Conservation (phyloP, 2,888 invertebrate species). For the Phaedon cochleariae region DNA sequence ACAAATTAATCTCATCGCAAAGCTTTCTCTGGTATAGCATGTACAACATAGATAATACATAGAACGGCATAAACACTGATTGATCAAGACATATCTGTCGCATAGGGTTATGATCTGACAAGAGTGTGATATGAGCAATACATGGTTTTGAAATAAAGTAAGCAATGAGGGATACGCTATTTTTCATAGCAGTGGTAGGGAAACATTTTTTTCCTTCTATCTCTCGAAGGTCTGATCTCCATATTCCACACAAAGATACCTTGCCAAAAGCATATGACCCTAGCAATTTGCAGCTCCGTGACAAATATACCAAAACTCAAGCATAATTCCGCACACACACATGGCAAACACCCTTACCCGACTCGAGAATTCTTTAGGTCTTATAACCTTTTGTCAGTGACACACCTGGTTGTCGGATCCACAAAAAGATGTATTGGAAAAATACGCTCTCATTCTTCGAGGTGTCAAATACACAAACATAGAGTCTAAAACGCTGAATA, state of each 20-base stretch:
- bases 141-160: no score
- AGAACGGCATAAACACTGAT: no score
- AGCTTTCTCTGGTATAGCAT: no score
- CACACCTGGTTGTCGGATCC: constrained; percentile 47
- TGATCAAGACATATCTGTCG: no score
- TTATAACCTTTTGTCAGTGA: constrained; percentile 20
- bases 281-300: not conserved
- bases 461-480: constrained; percentile 33
- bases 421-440: constrained; percentile 45
- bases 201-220: no score
- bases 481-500: constrained; percentile 27
- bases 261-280: not conserved
- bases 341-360: constrained; percentile 7
- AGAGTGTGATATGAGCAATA: no score
- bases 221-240: not conserved
- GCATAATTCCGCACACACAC: constrained; percentile 10
- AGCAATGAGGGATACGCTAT: no score
- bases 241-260: not conserved
- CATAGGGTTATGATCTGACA: no score
- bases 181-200: no score
- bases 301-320: not conserved
- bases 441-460: constrained; percentile 46
- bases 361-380: constrained; percentile 21
- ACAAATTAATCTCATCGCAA: no score
- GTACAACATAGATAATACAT: no score